Evolutionary conservation across 2,888 invertebrate genomes (phyloP), one percentile per base, ranked within the genome.

Genomic region (Drosophila nigricruria): DNA sequence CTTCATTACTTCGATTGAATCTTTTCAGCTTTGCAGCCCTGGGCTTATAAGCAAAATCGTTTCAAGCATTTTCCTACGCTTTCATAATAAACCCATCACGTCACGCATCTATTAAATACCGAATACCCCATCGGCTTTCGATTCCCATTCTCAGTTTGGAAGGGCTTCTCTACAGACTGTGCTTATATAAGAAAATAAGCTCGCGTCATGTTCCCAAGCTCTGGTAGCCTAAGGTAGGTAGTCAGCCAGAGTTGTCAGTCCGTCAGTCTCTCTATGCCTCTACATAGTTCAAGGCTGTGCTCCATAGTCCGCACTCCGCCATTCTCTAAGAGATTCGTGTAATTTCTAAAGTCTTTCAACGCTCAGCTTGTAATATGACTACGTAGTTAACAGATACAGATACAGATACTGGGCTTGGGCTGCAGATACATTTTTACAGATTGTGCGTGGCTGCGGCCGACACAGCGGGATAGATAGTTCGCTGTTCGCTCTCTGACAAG

Each of bases 141-240:
- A 47, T 49, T 40, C 25, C 18, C 43, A 59, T 64, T 63, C 62
- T 60, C 57, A n/a, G 40, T 49, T 27, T n/a, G 23, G 3, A 12
- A 25, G 42, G 50, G 30, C 43, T 34, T 54, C 18, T 42, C 57
- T 57, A 27, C 32, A 12, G 32, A 6, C 60, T 60, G 60, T 71
- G 66, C 30, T 59, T 75, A 18, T 58, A 14, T 53, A 45, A 45
- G 34, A 45, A 64, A 59, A 72, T 45, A 59, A 68, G 79, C 61
- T 69, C 43, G 43, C 69, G 65, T 73, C 75, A 79, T 79, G 65
- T 74, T 77, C 76, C 75, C 76, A 66, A 77, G 79, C 76, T 74
- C 10, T 23, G 36, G 1, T 12, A n/a, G 50, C 50, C 54, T 47
- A 42, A 27, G 58, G 38, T 65, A 43, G 52, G 32, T 43, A 43